Conservation (phyloP, 2,113 vertebrate species). For the Apteryx owenii region DNA sequence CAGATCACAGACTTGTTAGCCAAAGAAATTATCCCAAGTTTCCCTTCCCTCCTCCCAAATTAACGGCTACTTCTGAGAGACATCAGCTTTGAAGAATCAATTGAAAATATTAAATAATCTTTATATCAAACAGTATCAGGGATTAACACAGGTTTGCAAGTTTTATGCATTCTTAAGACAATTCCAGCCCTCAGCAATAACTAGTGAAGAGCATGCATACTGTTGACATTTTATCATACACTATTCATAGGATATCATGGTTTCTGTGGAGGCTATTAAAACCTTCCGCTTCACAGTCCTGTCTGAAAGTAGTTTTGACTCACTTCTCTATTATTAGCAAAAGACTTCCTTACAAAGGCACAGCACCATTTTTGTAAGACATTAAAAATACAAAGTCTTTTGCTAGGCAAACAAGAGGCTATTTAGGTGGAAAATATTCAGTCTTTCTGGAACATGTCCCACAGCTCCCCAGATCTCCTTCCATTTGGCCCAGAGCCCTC, state of each 20-base stretch:
- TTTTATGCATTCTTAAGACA: not conserved
- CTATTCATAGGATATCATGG: not conserved
- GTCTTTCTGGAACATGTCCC: not conserved
- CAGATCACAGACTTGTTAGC: not conserved
- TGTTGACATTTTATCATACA: not conserved
- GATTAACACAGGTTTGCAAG: not conserved
- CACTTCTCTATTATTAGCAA: not conserved
- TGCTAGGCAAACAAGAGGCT: not conserved
- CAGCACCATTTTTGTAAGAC: not conserved
- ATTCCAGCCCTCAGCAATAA: not conserved
- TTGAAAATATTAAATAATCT: not conserved
- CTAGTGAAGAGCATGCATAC: not conserved
- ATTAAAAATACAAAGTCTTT: not conserved
- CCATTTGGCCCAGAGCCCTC: not conserved
- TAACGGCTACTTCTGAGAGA: not conserved
- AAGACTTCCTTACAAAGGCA: not conserved
- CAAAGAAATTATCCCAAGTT: not conserved
- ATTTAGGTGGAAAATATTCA: not conserved
- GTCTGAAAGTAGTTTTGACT: not conserved
- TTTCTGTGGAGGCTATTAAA: not conserved
- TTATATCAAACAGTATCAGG: not conserved
- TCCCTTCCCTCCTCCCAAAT: not conserved
- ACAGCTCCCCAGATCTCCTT: not conserved
- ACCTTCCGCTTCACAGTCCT: not conserved
- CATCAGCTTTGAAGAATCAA: not conserved